Base-by-base conservation (phyloP, 2,113 vertebrate genomes). In the Bubo blakistoni region DNA sequence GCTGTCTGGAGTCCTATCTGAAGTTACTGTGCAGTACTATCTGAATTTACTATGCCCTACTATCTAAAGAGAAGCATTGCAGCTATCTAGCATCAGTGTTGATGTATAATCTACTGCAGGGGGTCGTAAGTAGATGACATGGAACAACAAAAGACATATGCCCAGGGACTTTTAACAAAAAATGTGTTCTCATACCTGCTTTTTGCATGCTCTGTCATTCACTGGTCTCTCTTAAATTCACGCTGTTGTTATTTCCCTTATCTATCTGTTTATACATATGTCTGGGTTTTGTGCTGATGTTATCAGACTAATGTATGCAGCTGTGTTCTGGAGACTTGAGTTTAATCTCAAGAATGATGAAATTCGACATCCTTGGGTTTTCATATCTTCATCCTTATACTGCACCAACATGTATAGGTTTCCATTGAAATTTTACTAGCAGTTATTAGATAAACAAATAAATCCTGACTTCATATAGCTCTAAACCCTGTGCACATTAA, bases 171-270 rank as follows among this genome's bases (percentile, higher is more conserved):
- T 78, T 15, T 40, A 7, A 21, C 57, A 36, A 58, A 63, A 63
- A 6, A 3, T 3, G 0, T 38, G 4, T 47, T 62, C 12, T 79
- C 17, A n/a, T 6, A 52, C 3, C 5, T 57, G 21, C 9, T 86
- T 82, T 70, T 86, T 54, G 18, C 8, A 13, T 40, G 7, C 16
- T 44, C 10, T 26, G 17, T 66, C 65, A 54, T 54, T 62, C 25
- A 9, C 10, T 44, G 16, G 2, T 82, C 11, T 34, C 27, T 51
- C 10, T 27, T 61, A 62, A 76, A 40, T 76, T 67, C 10, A n/a
- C 4, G 7, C 9, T 73, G 7, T 15, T 18, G 4, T 52, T 58
- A 34, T 55, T 80, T 47, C 20, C 15, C 16, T 77, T 58, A 11
- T n/a, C 20, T 71, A 1, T 89, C 2, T 42, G 16, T 73, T 83